These are phyloP conservation scores for Uria lomvia DNA, from an alignment of 2,113 vertebrate genomes.

Conservation along the genomic window DNA sequence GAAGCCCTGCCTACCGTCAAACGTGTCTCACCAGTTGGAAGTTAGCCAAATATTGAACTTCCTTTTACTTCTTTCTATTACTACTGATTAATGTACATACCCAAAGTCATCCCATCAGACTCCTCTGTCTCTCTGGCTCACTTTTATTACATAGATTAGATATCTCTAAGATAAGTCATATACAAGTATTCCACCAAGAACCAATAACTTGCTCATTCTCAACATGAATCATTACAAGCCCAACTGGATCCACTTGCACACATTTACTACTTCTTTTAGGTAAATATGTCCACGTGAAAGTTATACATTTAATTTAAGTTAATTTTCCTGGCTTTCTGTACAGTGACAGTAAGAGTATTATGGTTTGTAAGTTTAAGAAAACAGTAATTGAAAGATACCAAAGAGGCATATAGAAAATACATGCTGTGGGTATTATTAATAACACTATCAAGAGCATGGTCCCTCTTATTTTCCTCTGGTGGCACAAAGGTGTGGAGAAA, in stretches of 20 bases:
- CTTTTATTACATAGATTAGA: not conserved
- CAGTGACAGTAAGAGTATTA: not conserved
- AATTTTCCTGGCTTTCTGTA: not conserved
- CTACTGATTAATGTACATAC: not conserved
- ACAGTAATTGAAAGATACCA: not conserved
- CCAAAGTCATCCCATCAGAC: not conserved
- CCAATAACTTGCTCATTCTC: not conserved
- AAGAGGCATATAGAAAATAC: not conserved
- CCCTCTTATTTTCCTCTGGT: not conserved
- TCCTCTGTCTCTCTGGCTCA: not conserved
- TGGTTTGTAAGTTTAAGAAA: not conserved
- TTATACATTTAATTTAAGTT: not conserved
- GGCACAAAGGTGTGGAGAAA: not conserved
- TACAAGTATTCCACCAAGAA: not conserved
- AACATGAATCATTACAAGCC: rapidly evolving
- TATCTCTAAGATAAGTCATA: not conserved
- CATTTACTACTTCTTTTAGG: not conserved
- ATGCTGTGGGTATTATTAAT: not conserved
- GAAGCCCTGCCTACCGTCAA: not conserved
- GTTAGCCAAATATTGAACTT: not conserved
- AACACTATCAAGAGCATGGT: rapidly evolving
- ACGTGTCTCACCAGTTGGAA: not conserved
- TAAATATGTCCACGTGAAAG: not conserved
- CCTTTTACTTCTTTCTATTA: not conserved
- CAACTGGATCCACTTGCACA: not conserved